phyloP scores from a whole-genome alignment of 2,888 invertebrate species.

The Lycocerus yunnanus region DNA sequence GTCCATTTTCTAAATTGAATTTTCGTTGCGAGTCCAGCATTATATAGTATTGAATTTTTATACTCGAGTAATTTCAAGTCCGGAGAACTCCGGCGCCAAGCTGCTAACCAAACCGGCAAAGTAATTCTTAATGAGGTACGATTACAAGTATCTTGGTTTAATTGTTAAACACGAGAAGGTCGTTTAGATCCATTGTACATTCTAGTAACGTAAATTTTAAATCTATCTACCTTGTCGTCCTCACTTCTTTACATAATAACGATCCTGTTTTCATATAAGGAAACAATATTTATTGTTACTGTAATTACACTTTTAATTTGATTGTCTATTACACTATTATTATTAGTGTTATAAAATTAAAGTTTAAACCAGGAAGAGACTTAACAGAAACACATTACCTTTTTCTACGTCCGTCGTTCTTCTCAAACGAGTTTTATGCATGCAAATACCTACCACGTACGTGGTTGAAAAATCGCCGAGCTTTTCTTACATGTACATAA shows the following conservation, averaged over 20 bases:
- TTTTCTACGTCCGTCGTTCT: too few species aligned
- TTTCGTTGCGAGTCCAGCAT: not conserved
- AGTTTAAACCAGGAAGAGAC: not conserved
- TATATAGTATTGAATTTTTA: slow-evolving; percentile 23
- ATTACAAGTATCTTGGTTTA: slow-evolving; percentile 25
- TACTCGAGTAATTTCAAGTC: slow-evolving; percentile 26
- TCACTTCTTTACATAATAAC: slow-evolving; percentile 20
- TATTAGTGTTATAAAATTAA: not conserved
- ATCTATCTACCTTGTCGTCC: slow-evolving; percentile 12
- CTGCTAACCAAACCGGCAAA: slow-evolving; percentile 23
- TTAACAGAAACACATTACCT: too few species aligned
- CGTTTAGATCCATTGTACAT: slow-evolving; percentile 20
- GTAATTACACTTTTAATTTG: slow-evolving; percentile 1
- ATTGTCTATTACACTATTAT: not conserved
- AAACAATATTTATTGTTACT: slow-evolving; percentile 4
- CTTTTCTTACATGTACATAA: not conserved
- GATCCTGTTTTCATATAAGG: not conserved
- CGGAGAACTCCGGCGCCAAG: slow-evolving; percentile 29
- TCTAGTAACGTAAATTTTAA: slow-evolving; percentile 14
- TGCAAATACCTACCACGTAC: too few species aligned
- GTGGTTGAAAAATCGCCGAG: too few species aligned
- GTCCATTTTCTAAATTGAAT: not conserved
- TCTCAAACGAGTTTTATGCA: too few species aligned
- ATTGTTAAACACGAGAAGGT: slow-evolving; percentile 26
- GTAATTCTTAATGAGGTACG: slow-evolving; percentile 27